Conservation (phyloP, 2,797 vertebrate species). For the Peromyscus nudipes region DNA sequence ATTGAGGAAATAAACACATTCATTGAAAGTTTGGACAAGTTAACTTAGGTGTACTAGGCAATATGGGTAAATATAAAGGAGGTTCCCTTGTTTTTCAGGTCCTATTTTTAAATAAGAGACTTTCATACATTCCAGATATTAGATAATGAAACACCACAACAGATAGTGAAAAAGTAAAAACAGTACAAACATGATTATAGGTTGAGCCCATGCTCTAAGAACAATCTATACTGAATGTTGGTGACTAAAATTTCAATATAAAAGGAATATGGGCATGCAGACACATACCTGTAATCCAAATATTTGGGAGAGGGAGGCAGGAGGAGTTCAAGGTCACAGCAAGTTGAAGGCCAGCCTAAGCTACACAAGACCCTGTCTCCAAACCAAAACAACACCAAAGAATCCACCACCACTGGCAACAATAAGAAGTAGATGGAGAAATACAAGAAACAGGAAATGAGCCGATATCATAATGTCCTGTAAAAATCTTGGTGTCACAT, state of each 20-base stretch:
- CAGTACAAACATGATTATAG: slow-evolving; percentile 19
- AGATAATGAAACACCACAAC: slow-evolving; percentile 17
- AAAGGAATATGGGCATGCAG: neutral
- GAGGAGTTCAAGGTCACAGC: neutral
- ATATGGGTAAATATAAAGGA: slow-evolving; percentile 66
- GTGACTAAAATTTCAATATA: slow-evolving; percentile 13
- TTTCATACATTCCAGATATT: slow-evolving; percentile 21
- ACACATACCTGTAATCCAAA: neutral
- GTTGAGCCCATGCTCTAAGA: neutral
- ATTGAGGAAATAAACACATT: slow-evolving; percentile 70
- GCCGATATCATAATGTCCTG: neutral
- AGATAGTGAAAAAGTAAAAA: slow-evolving; percentile 42
- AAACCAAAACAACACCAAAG: neutral
- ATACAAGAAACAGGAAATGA: neutral
- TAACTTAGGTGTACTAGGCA: slow-evolving; percentile 57
- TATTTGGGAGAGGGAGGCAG: neutral
- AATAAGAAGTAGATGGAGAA: neutral
- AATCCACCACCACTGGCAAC: neutral
- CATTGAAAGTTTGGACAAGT: slow-evolving; percentile 58
- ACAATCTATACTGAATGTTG: neutral
- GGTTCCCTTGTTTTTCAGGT: slow-evolving; percentile 38
- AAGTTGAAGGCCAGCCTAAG: neutral
- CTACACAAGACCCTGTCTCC: neutral
- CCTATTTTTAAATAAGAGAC: slow-evolving; percentile 60
- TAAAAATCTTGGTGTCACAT: neutral